These are phyloP conservation scores for Magallana angulata DNA, from an alignment of 1,140 invertebrate species.

Conservation along the genomic window DNA sequence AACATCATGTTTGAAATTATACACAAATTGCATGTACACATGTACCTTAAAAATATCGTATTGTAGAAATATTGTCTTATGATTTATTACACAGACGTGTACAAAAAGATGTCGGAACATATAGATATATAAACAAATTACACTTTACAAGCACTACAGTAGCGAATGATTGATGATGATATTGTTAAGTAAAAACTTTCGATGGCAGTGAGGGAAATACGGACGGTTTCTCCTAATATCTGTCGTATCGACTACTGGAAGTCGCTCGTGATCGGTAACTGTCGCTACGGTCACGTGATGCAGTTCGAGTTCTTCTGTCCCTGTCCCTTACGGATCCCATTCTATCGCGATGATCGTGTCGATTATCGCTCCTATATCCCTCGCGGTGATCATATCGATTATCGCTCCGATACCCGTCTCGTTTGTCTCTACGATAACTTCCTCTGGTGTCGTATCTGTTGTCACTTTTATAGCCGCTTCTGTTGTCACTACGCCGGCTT, in stretches of 20 bases:
- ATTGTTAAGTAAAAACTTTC: neutral
- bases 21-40: too few species aligned
- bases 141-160: too few species aligned
- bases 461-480: neutral
- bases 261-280: neutral
- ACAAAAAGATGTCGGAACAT: too few species aligned
- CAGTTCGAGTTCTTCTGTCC: too few species aligned
- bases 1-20: too few species aligned
- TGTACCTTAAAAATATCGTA: too few species aligned
- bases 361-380: neutral
- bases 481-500: neutral
- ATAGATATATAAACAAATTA: too few species aligned
- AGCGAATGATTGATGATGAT: too few species aligned
- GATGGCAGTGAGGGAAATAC: neutral
- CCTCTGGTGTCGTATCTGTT: slow-evolving; percentile 8
- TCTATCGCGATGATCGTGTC: too few species aligned
- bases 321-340: too few species aligned
- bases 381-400: neutral
- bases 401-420: slow-evolving; percentile 20
- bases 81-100: too few species aligned
- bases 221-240: neutral
- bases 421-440: slow-evolving; percentile 16
- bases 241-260: neutral
- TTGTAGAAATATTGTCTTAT: too few species aligned
- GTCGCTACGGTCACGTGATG: neutral